Conservation (phyloP, 2,113 vertebrate species). For the Engraulis encrasicolus region DNA sequence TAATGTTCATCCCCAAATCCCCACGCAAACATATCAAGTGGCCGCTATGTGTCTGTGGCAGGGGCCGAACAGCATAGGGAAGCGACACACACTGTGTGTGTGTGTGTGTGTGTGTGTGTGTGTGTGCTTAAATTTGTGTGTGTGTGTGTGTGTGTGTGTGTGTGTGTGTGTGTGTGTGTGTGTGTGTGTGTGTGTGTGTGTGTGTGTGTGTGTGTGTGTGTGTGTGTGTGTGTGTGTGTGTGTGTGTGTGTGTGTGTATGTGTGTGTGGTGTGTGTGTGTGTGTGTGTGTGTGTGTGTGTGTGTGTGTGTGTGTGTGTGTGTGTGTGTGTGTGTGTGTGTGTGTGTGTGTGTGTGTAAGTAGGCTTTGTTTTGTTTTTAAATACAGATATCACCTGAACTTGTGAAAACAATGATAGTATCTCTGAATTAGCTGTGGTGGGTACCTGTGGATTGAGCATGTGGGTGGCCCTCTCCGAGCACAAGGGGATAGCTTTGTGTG, state of each 20-base stretch:
- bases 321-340: constrained; percentile 57
- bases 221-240: constrained; percentile 55
- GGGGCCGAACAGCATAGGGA: constrained; percentile 64
- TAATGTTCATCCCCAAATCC: constrained; percentile 78
- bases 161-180: constrained; percentile 54
- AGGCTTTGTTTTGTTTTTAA: constrained; percentile 31
- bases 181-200: constrained; percentile 57
- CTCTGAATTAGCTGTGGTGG: neutral
- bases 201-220: constrained; percentile 53
- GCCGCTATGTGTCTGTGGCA: constrained; percentile 70
- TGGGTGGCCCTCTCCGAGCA: no score
- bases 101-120: constrained; percentile 57
- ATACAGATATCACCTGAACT: neutral
- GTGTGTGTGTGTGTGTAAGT: constrained; percentile 56
- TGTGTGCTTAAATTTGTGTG: constrained; percentile 41
- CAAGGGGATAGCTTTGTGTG: no score
- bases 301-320: constrained; percentile 54
- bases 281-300: constrained; percentile 56
- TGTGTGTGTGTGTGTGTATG: constrained; percentile 56
- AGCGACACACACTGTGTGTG: no score
- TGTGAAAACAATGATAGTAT: neutral
- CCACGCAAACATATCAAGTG: constrained; percentile 79
- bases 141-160: constrained; percentile 57
- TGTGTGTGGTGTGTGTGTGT: no score
- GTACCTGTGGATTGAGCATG: neutral